Evolutionary conservation across 2,797 vertebrate genomes (phyloP).

Genomic region (Argya squamiceps): DNA sequence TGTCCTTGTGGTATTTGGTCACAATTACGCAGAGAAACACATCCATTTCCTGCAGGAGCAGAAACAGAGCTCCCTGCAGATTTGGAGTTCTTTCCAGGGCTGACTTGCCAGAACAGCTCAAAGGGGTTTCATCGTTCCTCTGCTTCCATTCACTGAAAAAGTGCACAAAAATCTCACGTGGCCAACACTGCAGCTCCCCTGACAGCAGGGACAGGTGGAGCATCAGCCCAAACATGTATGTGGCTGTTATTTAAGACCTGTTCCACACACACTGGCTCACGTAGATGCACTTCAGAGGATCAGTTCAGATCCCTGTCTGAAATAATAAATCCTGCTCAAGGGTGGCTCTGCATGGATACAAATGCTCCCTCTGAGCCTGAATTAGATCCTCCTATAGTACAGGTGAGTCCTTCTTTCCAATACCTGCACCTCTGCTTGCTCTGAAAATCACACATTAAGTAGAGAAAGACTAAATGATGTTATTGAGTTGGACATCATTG

Average conservation of each 20-base stretch:
- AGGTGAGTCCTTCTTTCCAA: background rate
- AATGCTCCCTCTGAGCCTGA: background rate
- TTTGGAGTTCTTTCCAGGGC: background rate
- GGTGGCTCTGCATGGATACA: background rate
- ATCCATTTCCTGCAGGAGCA: slow-evolving; percentile 16
- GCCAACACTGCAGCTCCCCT: background rate
- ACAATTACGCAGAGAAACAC: background rate
- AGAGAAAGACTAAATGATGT: background rate
- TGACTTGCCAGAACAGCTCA: background rate
- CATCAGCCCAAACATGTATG: rapidly evolving
- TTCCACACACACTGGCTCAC: background rate
- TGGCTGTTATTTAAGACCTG: background rate
- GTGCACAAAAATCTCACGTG: rapidly evolving
- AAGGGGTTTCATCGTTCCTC: background rate
- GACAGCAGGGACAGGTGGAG: background rate
- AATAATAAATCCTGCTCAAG: background rate
- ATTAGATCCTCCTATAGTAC: background rate
- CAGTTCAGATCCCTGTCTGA: background rate
- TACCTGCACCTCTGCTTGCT: background rate
- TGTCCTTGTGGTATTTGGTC: slow-evolving; percentile 8
- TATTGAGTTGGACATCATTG: background rate
- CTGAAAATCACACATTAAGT: background rate
- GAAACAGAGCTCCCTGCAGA: background rate
- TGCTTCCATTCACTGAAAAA: background rate
- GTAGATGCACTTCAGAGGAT: background rate